Evolutionary conservation across 2,797 vertebrate species (phyloP), one percentile per base, ranked within the genome.

Genomic region (Lutra lutra): DNA sequence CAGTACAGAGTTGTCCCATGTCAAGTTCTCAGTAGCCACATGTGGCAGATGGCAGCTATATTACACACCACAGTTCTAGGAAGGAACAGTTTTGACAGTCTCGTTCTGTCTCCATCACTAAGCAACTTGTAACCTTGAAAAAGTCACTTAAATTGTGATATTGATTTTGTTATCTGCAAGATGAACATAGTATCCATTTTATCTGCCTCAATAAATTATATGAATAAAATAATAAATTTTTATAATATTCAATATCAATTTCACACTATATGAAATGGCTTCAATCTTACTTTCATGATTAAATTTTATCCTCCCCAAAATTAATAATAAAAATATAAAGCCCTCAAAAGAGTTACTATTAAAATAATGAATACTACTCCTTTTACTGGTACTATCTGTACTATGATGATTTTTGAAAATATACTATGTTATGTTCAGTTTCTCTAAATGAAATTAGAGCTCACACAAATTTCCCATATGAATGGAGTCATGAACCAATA

Each of bases 401-500:
- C 20, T 89, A 1, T 18, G 9, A 80, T 14, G 0, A 3, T 25
- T 92, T 95, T 93, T 2, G 40, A 90, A 96, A 82, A 48, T 35
- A 58, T 6, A n/a, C 14, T 73, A 84, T 43, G 10, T 32, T 8
- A 89, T 86, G 21, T 51, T 89, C 21, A 29, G 7, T 75, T 46
- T 85, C 91, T 75, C 70, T 80, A 84, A 89, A n/a, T 48, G 43
- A 82, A 93, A 62, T 86, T 25, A 91, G 7, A 89, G 82, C 35
- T 91, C 73, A 88, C 25, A 66, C 20, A 84, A 93, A 95, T 88
- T 21, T 38, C 21, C 12, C 20, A 38, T 80, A 72, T 51, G 12
- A 97, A 82, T 40, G 62, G 27, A 93, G 1, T 64, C 58, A 92
- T 80, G 75, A 75, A 13, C 48, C 21, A 95, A 72, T 93, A 86